Percentiles rank a stretch among this genome's conserved stretches.
Evolutionary conservation across 2,113 vertebrate genomes (phyloP).

Genomic region (Ivindomyrus marchei): DNA sequence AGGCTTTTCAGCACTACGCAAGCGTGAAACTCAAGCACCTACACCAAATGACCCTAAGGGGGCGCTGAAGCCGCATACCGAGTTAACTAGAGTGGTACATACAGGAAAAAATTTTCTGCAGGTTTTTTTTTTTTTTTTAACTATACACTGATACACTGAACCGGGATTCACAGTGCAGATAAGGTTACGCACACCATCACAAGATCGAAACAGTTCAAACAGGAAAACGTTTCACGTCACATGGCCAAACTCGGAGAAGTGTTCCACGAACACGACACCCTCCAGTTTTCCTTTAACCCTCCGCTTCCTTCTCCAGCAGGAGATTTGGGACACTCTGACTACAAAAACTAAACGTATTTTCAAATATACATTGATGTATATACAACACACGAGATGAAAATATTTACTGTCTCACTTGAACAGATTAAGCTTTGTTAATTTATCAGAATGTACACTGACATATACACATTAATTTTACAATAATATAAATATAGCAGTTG

Average conservation of each 20-base stretch:
- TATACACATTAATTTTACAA: constrained; percentile 85
- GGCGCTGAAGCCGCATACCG: not conserved
- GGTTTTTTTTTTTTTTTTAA: not conserved
- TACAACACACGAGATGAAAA: constrained; percentile 73
- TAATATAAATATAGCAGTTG: constrained; percentile 71
- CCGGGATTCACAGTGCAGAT: not conserved
- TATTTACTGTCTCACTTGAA: constrained; percentile 67
- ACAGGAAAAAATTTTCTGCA: not conserved
- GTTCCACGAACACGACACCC: not conserved
- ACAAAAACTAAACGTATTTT: constrained; percentile 72
- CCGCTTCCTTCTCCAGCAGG: not conserved
- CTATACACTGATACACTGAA: not conserved
- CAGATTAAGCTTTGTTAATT: constrained; percentile 63
- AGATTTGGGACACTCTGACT: constrained; percentile 38
- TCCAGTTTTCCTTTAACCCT: not conserved
- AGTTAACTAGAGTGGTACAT: not conserved
- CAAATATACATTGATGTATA: constrained; percentile 74
- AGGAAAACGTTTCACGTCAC: not conserved
- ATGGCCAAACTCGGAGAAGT: not conserved
- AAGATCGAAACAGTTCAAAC: not conserved
- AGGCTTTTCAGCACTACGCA: constrained; percentile 31
- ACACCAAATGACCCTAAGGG: not conserved
- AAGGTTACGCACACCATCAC: not conserved
- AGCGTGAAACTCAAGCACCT: constrained; percentile 21
- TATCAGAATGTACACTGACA: constrained; percentile 83